These are phyloP conservation scores for Rhipidura dahli DNA, from an alignment of 2,113 vertebrate species.

Conservation along the genomic window DNA sequence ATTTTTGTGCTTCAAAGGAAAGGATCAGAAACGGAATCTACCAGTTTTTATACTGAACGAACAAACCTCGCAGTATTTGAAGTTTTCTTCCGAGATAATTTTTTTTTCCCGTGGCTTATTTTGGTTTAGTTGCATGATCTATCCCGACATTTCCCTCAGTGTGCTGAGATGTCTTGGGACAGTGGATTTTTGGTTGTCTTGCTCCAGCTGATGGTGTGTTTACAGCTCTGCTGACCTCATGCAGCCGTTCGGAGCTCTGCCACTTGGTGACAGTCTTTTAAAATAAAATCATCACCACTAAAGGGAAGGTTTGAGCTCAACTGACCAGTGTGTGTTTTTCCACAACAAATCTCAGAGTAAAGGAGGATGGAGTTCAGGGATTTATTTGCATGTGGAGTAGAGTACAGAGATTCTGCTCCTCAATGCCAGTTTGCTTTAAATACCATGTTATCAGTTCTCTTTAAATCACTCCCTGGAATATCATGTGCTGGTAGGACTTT, in stretches of 20 bases:
- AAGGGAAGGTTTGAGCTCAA: not conserved
- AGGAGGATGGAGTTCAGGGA: not conserved
- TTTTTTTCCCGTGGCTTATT: not conserved
- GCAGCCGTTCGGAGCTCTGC: not conserved
- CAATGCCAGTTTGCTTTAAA: not conserved
- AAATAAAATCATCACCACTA: not conserved
- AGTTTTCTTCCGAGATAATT: not conserved
- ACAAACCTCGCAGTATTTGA: not conserved
- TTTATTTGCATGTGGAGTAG: not conserved
- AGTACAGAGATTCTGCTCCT: not conserved
- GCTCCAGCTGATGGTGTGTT: not conserved
- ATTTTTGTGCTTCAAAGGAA: not conserved
- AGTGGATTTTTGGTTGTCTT: not conserved
- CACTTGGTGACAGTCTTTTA: constrained; percentile 61
- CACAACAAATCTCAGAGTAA: not conserved
- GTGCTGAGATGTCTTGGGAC: not conserved
- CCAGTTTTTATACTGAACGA: not conserved
- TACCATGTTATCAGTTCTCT: not conserved
- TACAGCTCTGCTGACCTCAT: not conserved
- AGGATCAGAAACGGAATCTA: not conserved
- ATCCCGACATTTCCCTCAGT: rapidly evolving
- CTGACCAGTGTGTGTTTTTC: not conserved
- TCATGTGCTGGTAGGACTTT: not conserved
- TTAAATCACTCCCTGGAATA: not conserved
- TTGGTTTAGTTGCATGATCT: not conserved